Percentiles rank a stretch among this genome's conserved stretches.
Evolutionary conservation across 1,140 invertebrate species (phyloP).

Genomic region (Augochlora pura): DNA sequence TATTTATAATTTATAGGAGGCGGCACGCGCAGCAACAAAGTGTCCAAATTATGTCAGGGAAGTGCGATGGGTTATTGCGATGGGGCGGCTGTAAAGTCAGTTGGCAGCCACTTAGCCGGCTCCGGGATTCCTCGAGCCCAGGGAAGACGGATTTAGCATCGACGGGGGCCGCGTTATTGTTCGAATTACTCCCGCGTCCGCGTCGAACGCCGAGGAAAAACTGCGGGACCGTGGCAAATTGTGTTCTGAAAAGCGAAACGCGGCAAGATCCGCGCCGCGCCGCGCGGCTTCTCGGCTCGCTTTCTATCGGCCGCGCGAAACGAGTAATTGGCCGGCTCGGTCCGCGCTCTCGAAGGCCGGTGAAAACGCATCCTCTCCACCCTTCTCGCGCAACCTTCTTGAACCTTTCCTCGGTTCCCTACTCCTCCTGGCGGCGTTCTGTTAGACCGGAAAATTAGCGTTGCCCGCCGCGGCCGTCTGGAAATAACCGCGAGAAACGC

Average conservation of each 20-base stretch:
- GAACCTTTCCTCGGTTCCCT: neutral
- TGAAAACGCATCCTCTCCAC: neutral
- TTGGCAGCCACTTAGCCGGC: slow-evolving; percentile 51
- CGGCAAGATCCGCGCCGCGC: neutral
- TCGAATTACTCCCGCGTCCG: neutral
- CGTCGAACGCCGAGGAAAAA: neutral
- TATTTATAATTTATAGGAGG: slow-evolving; percentile 48
- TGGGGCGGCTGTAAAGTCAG: slow-evolving; percentile 43
- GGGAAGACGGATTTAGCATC: slow-evolving; percentile 44
- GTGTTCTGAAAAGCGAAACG: neutral
- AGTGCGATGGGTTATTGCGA: slow-evolving; percentile 40
- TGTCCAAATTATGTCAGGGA: slow-evolving; percentile 47
- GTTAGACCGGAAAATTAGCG: slow-evolving; percentile 44
- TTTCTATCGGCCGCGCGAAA: neutral
- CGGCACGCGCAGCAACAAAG: slow-evolving; percentile 26
- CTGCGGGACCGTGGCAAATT: slow-evolving; percentile 8
- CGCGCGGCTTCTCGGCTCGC: too few relatives aligned
- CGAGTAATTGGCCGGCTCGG: slow-evolving; percentile 7
- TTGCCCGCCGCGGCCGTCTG: slow-evolving; percentile 4
- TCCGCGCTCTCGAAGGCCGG: too few relatives aligned
- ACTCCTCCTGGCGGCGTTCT: neutral
- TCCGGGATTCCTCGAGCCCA: neutral
- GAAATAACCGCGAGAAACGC: slow-evolving; percentile 25
- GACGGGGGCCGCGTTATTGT: slow-evolving; percentile 25
- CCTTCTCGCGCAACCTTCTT: too few relatives aligned